Evolutionary conservation across 2,797 vertebrate genomes (phyloP).

Genomic region (Pelochelys cantorii): DNA sequence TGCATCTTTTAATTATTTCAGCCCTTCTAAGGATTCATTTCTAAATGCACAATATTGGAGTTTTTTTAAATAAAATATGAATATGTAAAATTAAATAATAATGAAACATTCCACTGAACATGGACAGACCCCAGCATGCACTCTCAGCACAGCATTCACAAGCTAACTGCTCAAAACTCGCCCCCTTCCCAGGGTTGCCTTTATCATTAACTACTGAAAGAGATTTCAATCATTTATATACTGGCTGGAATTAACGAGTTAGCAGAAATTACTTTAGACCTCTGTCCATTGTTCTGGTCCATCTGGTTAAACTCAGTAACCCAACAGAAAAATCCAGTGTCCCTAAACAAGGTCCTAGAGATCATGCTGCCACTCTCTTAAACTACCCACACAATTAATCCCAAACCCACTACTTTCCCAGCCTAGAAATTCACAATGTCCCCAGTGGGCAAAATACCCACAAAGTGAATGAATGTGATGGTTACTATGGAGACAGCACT

Average conservation of each 20-base stretch:
- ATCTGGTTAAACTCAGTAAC: background rate
- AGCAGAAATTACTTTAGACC: background rate
- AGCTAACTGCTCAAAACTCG: background rate
- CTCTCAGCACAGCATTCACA: background rate
- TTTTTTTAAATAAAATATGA: constrained; percentile 27
- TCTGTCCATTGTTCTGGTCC: background rate
- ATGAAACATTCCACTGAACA: background rate
- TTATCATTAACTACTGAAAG: background rate
- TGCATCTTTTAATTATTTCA: constrained; percentile 36
- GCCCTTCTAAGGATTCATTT: background rate
- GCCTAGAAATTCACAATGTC: background rate
- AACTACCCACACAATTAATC: background rate
- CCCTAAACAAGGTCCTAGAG: background rate
- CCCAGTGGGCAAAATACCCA: background rate
- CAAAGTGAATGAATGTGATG: background rate
- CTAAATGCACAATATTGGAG: background rate
- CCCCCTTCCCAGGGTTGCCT: background rate
- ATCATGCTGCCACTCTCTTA: background rate
- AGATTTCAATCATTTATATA: background rate
- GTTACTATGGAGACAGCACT: background rate
- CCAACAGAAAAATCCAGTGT: background rate
- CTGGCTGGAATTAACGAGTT: background rate
- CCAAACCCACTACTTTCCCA: background rate
- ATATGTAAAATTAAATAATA: constrained; percentile 9
- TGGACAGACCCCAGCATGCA: background rate